Base-by-base conservation (phyloP, 1,140 invertebrate species). In the Luehdorfia chinensis region DNA sequence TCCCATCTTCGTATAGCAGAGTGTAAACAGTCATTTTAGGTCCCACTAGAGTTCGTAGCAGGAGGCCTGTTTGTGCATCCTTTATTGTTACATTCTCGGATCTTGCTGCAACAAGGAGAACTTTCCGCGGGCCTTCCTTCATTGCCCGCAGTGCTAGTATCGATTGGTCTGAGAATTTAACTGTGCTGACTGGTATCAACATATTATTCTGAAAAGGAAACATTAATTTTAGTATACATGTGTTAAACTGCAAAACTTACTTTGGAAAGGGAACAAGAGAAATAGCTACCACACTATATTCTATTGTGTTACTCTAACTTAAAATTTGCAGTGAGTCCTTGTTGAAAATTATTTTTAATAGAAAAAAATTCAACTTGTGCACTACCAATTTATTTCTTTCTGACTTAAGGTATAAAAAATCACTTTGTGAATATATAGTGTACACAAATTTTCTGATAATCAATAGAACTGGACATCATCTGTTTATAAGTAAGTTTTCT, bases 1-100 rank as follows among this genome's bases (percentile, higher is more conserved):
- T 87, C 27, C 89, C 90, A 33, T 90, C 80, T 53, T 90, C 87
- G 45, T 90, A 88, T 9, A 93, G 72, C n/a, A 93, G 60, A 47
- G 91, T 92, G 51, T 92, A 93, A 0, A 92, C 90, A 0, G 91
- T 92, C 48, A 91, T 88, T 50, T 88, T 90, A 2, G 91, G 88
- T 1, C 91, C 88, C 23, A 75, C 75, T 1, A 93, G 85, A 0
- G 89, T 90, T n/a, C 92, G 76, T 13, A 93, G 59, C 39, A 92
- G 67, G 1, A 93, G 75, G 0, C 92, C 92, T 0, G 84, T 90
- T 16, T 85, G 79, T 1, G 92, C 92, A 67, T 93, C 91, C 45
- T 91, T 89, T 46, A 93, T 88, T 0, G 89, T 90, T 1, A 93
- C 90, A 34, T 89, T 87, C 50, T 92, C 90, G 18, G 89, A 90